A percentile compares a stretch with the other conserved stretches of the same genome.
phyloP scores from a whole-genome alignment of 2,888 invertebrate species.

The Dugesia japonica region DNA sequence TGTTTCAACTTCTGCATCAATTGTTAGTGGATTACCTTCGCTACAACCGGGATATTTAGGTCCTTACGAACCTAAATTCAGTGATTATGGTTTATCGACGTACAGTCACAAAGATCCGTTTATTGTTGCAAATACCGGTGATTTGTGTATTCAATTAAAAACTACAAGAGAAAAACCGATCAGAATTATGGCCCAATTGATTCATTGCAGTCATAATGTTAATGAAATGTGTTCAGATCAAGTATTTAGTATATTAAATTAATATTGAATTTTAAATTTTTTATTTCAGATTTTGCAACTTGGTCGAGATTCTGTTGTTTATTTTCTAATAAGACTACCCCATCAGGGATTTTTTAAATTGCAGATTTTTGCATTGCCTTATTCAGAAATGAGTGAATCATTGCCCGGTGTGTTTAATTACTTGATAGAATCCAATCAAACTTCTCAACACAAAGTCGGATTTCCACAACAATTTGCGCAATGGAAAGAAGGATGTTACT shows the following conservation, averaged over 20 bases:
- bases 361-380: constrained; percentile 45
- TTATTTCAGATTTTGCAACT: constrained; percentile 41
- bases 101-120: constrained; percentile 44
- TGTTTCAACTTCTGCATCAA: constrained; percentile 21
- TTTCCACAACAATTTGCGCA: constrained; percentile 49
- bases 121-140: constrained; percentile 42
- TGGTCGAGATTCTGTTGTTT: constrained; percentile 39
- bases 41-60: constrained; percentile 47
- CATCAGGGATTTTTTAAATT: constrained; percentile 46
- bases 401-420: constrained; percentile 48
- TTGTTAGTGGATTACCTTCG: constrained; percentile 37
- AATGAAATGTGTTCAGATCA: constrained; percentile 43
- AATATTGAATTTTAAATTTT: background rate
- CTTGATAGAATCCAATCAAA: constrained; percentile 41
- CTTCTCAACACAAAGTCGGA: constrained; percentile 37
- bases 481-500: constrained; percentile 48
- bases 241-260: constrained; percentile 30
- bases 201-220: constrained; percentile 37
- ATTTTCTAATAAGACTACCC: constrained; percentile 41
- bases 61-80: constrained; percentile 43
- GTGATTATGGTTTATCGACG: constrained; percentile 42
- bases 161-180: constrained; percentile 39
- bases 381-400: constrained; percentile 42
- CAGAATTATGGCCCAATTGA: constrained; percentile 46
- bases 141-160: constrained; percentile 24